Evolutionary conservation across 2,888 invertebrate species (phyloP).

Genomic region (Malthinus seriepunctatus): DNA sequence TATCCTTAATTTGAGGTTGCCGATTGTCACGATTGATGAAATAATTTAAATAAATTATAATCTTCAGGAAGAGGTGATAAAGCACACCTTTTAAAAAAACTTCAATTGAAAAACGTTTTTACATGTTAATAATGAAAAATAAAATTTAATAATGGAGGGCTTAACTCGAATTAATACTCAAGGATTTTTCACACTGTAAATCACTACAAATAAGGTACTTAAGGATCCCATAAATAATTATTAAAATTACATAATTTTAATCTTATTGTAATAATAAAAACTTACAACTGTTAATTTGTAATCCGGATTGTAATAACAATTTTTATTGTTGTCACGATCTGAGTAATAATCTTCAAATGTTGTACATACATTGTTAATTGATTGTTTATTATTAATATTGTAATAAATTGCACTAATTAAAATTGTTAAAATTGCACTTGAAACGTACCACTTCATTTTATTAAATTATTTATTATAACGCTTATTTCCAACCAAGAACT

Average conservation of each 20-base stretch:
- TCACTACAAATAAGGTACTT: too few species aligned
- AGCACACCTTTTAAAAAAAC: too few species aligned
- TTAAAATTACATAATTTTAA: too few species aligned
- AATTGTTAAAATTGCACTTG: not conserved
- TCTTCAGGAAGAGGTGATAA: too few species aligned
- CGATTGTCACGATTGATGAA: too few species aligned
- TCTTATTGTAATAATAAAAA: not conserved
- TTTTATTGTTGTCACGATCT: conserved; percentile 17
- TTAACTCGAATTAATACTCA: too few species aligned
- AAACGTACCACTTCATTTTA: conserved; percentile 6
- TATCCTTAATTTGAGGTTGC: too few species aligned
- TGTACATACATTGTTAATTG: conserved; percentile 21
- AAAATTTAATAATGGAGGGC: not conserved
- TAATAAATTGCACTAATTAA: not conserved
- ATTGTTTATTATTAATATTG: not conserved
- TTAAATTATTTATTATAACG: not conserved
- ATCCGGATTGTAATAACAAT: conserved; percentile 26
- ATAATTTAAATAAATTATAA: too few species aligned
- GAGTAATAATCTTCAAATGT: conserved; percentile 22
- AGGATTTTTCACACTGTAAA: too few species aligned
- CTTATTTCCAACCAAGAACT: too few species aligned
- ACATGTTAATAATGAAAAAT: not conserved
- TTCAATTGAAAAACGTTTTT: not conserved
- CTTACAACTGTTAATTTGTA: conserved; percentile 19
- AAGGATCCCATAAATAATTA: too few species aligned